phyloP scores from a whole-genome alignment of 2,888 invertebrate genomes.

The Yponomeuta cagnagella region DNA sequence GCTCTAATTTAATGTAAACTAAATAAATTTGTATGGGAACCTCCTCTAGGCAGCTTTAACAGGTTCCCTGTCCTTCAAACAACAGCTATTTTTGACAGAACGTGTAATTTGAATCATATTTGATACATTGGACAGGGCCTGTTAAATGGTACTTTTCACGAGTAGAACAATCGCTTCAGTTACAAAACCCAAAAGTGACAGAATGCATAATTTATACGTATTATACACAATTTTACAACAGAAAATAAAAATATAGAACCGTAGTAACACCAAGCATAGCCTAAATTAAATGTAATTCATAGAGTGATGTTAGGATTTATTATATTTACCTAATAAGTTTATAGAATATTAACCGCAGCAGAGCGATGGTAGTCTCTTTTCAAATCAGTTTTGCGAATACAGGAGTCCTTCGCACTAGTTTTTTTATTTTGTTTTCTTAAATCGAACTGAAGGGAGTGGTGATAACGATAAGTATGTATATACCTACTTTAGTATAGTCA shows the following conservation, averaged over 20 bases:
- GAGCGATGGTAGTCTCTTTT: slow-evolving; percentile 22
- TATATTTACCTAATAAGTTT: slow-evolving; percentile 56
- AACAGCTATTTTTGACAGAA: no score
- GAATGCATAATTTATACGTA: not conserved
- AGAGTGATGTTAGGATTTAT: slow-evolving; percentile 69
- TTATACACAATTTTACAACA: not conserved
- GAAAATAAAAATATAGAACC: slow-evolving; percentile 34
- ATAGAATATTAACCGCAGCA: slow-evolving; percentile 41
- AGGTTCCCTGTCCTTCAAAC: no score
- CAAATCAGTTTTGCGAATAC: not conserved
- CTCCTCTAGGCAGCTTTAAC: no score
- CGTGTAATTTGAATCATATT: no score
- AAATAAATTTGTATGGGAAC: no score
- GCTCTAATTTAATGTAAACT: no score
- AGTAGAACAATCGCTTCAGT: no score
- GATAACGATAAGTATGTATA: no score
- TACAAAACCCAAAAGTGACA: not conserved
- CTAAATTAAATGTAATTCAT: slow-evolving; percentile 62
- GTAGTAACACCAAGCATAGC: slow-evolving; percentile 74
- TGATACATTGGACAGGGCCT: no score
- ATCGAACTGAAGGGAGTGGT: no score
- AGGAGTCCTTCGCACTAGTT: not conserved
- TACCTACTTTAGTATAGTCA: no score
- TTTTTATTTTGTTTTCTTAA: not conserved
- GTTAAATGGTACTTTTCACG: no score